Base-by-base conservation (phyloP, 1,140 invertebrate genomes). In the Thalassaphorura encarpata region DNA sequence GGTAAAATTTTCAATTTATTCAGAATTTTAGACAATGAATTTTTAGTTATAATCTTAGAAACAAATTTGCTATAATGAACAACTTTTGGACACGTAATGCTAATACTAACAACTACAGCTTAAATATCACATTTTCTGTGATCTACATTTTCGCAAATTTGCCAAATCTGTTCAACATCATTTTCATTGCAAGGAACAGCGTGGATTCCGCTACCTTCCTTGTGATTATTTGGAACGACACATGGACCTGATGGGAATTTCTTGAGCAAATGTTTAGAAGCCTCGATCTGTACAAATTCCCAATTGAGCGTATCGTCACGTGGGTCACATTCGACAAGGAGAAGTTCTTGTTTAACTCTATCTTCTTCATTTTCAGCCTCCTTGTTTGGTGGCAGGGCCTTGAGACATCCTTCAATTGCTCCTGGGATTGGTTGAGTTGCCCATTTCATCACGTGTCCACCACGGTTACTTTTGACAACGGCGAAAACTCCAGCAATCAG, bases 391-490 rank as follows among this genome's bases (percentile, higher is more conserved):
- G 41, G 23, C n/a, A 48, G 47, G 4, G 18, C 31, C 4, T 57
- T 23, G 2, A 52, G 28, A 28, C 56, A 58, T 16, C 59, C 59
- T 42, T 57, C 54, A 16, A 61, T 54, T 3, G 48, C 54, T 19
- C 46, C 27, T 41, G 54, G 50, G n/a, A 52, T 56, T 24, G 33
- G 43, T 50, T 45, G 49, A 26, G 54, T 43, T 5, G 50, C 2
- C 59, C 59, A 61, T 11, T 29, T 40, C n/a, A 61, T 15, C n/a
- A 57, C n/a, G 26, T 61, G 55, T 13, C 59, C 59, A 19, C 54
- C 59, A 21, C 11, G 5, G 45, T 61, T 61, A n/a, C 51, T 49
- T 27, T 57, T 56, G 13, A 57, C 23, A n/a, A 61, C 42, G 3
- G 49, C 31, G 43, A 61, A 61, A 16, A 56, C 36, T 36, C 50